Evolutionary conservation across 2,888 invertebrate species (phyloP).

Genomic region (Tetranychus truncatus): DNA sequence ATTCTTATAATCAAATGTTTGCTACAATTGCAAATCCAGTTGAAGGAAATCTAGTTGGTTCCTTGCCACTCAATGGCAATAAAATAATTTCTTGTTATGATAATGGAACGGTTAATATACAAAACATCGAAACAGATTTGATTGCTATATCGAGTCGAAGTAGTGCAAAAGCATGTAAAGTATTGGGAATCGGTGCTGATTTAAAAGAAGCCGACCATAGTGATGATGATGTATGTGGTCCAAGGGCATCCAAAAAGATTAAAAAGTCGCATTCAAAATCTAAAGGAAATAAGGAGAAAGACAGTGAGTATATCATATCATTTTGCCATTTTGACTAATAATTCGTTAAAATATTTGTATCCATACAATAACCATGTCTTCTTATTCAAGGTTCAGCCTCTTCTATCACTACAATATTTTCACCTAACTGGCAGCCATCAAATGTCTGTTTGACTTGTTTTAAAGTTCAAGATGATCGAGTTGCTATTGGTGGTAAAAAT

Average conservation of each 20-base stretch:
- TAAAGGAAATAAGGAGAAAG: not conserved
- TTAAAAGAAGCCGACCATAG: not conserved
- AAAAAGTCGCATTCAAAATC: conserved; percentile 9
- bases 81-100: conserved; percentile 21
- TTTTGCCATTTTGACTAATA: not conserved
- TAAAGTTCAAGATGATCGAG: conserved; percentile 15
- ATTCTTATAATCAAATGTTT: conserved; percentile 16
- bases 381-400: not conserved
- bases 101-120: conserved; percentile 18
- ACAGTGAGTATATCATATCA: not conserved
- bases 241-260: not conserved
- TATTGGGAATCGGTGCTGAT: conserved; percentile 19
- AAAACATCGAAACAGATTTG: conserved; percentile 20
- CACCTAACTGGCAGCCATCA: conserved; percentile 12
- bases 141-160: conserved; percentile 13
- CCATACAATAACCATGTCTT: not conserved
- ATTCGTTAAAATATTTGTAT: too few species aligned
- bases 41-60: conserved; percentile 11
- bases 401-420: conserved; percentile 4
- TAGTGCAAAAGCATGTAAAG: conserved; percentile 20
- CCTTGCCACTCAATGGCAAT: conserved; percentile 17
- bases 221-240: not conserved
- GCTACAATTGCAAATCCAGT: conserved; percentile 9
- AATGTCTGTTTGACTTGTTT: conserved; percentile 16
- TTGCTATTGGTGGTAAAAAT: conserved; percentile 23